Evolutionary conservation across 2,797 vertebrate genomes (phyloP).

Genomic region (Rhinella marina): DNA sequence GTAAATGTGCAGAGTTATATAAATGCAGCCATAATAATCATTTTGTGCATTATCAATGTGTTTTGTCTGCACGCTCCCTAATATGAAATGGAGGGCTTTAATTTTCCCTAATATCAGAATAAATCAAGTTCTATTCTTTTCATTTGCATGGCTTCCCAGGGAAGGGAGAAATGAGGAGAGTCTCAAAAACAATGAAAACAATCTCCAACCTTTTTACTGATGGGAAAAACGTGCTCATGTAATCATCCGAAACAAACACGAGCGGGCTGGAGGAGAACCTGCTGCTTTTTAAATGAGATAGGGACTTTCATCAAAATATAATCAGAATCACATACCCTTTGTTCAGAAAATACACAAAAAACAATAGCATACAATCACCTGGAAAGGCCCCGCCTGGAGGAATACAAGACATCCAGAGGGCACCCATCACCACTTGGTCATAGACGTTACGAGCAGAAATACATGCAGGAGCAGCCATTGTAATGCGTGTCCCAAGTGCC

Average conservation of each 20-base stretch:
- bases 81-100: not conserved
- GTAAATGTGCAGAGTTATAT: not conserved
- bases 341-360: not conserved
- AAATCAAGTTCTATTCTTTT: conserved; percentile 10
- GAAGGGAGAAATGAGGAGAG: not conserved
- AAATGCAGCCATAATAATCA: not conserved
- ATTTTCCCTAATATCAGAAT: not conserved
- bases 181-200: not conserved
- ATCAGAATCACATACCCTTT: not conserved
- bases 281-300: not conserved
- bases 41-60: not conserved
- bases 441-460: no score
- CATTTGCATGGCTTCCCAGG: not conserved
- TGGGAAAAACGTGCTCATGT: not conserved
- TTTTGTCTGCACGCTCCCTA: not conserved
- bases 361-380: no score
- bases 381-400: no score
- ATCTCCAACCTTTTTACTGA: not conserved
- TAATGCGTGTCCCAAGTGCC: no score
- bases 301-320: not conserved
- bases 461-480: no score
- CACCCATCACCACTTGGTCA: no score
- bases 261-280: not conserved
- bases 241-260: not conserved
- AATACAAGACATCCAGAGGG: no score